Conservation (phyloP, 2,797 vertebrate genomes). For the Molossus alvarezi region DNA sequence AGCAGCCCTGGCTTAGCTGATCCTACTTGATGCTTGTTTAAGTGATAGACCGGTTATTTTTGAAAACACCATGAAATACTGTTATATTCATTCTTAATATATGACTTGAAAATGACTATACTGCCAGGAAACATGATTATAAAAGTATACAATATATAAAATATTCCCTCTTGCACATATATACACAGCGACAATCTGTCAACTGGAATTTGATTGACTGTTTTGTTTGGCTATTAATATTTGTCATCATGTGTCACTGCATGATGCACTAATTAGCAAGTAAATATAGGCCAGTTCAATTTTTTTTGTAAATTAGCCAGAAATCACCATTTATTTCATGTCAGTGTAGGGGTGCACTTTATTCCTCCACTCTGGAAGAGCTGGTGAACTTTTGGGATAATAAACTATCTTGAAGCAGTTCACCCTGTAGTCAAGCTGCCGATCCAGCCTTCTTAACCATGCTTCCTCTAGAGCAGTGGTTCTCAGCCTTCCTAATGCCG, state of each 20-base stretch:
- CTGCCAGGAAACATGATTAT: neutral
- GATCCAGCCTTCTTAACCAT: neutral
- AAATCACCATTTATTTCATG: conserved; percentile 34
- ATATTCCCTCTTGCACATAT: neutral
- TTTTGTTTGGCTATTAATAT: conserved; percentile 4
- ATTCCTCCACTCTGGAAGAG: neutral
- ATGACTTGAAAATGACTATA: conserved; percentile 16
- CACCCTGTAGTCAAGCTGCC: neutral
- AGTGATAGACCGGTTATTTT: neutral
- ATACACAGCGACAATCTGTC: neutral
- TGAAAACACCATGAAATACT: conserved; percentile 18
- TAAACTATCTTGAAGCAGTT: neutral
- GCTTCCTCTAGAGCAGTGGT: neutral
- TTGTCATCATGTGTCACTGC: neutral
- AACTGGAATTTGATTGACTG: conserved; percentile 7
- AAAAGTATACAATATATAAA: neutral
- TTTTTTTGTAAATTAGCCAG: neutral
- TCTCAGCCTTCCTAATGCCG: too few species aligned
- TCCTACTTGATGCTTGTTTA: neutral
- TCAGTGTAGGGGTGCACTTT: neutral
- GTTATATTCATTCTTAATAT: neutral
- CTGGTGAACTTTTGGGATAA: neutral
- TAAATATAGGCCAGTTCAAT: neutral
- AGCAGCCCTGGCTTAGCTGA: neutral
- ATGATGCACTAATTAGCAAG: neutral